phyloP scores from a whole-genome alignment of 2,797 vertebrate genomes.

The Lagodon rhomboides region DNA sequence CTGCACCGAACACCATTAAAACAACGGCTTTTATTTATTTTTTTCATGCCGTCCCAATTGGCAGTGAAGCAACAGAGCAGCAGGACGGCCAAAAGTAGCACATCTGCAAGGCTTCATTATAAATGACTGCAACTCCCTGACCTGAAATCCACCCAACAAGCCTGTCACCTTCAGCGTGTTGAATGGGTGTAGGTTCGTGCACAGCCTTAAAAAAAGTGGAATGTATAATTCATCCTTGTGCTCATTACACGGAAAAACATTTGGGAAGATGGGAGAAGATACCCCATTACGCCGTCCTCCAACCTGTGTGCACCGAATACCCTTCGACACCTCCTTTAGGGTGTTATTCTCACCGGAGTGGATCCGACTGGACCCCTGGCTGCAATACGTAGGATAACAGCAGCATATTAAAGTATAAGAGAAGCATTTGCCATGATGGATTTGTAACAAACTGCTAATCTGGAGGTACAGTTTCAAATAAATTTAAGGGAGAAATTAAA shows the following conservation, averaged over 20 bases:
- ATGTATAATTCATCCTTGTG: slow-evolving; percentile 25
- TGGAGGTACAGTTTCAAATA: slow-evolving; percentile 9
- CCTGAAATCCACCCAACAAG: slow-evolving; percentile 49
- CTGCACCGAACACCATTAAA: slow-evolving; percentile 33
- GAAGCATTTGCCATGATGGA: slow-evolving; percentile 23
- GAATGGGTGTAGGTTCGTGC: slow-evolving; percentile 33
- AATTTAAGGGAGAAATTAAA: slow-evolving; percentile 24
- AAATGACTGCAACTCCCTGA: slow-evolving; percentile 42
- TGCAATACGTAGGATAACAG: slow-evolving; percentile 26
- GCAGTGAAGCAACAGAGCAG: slow-evolving; percentile 7
- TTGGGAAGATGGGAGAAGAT: background rate
- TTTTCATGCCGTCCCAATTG: background rate
- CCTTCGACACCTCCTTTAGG: slow-evolving; percentile 1
- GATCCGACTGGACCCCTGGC: slow-evolving; percentile 19
- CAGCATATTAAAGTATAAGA: slow-evolving; percentile 14
- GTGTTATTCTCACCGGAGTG: slow-evolving; percentile 16
- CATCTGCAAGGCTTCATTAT: slow-evolving; percentile 48
- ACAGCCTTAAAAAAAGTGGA: slow-evolving; percentile 12
- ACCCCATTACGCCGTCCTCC: slow-evolving; percentile 25
- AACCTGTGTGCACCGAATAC: slow-evolving; percentile 15
- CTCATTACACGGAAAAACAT: slow-evolving; percentile 21
- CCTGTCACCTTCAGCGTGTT: slow-evolving; percentile 27
- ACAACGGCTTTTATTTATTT: background rate
- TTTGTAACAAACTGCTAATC: slow-evolving; percentile 29
- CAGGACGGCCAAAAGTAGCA: slow-evolving; percentile 20